A percentile compares a stretch with the other conserved stretches of the same genome.
Conservation (phyloP, 2,797 vertebrate species). For the Petrocephalus sullivani region DNA sequence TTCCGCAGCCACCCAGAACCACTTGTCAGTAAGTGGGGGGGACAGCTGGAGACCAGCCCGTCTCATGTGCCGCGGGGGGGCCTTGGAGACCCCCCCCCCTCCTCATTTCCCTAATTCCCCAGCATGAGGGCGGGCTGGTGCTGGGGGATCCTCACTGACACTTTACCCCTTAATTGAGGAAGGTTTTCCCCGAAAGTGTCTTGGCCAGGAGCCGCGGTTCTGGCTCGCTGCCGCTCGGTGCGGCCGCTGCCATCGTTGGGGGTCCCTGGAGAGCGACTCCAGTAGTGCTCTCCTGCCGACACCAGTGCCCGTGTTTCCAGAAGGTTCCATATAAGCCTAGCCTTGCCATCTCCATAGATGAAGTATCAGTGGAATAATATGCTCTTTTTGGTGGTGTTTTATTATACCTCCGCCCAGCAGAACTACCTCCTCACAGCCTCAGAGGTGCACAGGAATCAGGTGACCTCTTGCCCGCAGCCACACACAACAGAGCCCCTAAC, state of each 20-base stretch:
- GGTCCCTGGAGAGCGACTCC: background rate
- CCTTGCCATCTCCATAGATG: background rate
- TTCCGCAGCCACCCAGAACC: slow-evolving; percentile 25
- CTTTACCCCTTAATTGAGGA: slow-evolving; percentile 37
- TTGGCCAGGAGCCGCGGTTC: background rate
- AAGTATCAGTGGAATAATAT: background rate
- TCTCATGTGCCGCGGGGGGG: background rate
- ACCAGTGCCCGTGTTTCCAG: background rate
- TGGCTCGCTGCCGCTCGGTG: background rate
- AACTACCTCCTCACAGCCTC: background rate
- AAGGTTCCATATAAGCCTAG: background rate
- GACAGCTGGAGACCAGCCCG: slow-evolving; percentile 41
- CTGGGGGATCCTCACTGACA: slow-evolving; percentile 39
- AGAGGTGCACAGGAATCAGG: background rate
- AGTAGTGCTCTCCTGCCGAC: background rate
- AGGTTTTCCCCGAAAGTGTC: slow-evolving; percentile 30
- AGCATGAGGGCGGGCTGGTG: slow-evolving; percentile 18
- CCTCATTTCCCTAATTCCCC: slow-evolving; percentile 17
- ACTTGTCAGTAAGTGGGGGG: slow-evolving; percentile 32
- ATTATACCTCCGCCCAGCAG: background rate
- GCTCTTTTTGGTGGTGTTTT: background rate
- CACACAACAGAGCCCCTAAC: background rate
- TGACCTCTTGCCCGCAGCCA: background rate
- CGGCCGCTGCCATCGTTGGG: background rate
- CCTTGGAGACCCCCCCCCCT: slow-evolving; percentile 21